phyloP scores from a whole-genome alignment of 2,113 vertebrate genomes.

The Ovibos moschatus region DNA sequence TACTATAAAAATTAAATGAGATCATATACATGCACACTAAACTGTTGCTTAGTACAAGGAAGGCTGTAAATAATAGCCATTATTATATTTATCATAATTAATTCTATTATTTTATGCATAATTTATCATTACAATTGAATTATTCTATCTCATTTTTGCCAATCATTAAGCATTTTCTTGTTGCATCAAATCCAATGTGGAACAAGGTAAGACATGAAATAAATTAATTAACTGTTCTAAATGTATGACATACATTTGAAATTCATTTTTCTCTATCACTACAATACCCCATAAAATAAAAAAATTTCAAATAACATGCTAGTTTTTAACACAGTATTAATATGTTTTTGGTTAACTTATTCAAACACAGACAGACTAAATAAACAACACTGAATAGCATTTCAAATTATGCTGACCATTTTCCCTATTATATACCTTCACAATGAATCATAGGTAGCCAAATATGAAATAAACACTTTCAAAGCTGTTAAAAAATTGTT shows the following conservation, averaged over 20 bases:
- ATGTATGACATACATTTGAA: background rate
- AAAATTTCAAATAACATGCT: background rate
- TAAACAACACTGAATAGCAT: background rate
- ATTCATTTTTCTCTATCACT: background rate
- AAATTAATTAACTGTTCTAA: background rate
- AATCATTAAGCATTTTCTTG: background rate
- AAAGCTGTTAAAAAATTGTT: background rate
- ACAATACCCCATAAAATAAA: background rate
- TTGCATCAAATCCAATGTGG: background rate
- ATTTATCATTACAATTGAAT: background rate
- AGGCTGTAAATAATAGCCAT: background rate
- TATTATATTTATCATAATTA: background rate
- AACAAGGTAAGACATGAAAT: background rate
- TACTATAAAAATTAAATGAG: background rate
- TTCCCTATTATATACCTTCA: background rate
- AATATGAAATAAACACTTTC: background rate
- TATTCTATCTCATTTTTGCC: background rate
- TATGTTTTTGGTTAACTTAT: background rate
- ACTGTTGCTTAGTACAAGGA: background rate
- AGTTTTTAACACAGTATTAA: background rate
- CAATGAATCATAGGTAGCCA: background rate
- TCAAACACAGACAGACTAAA: background rate
- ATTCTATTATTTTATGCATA: background rate
- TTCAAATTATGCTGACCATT: background rate
- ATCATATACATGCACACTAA: background rate